Evolutionary conservation across 1,140 invertebrate species (phyloP).

Genomic region (Eueides isabella): DNA sequence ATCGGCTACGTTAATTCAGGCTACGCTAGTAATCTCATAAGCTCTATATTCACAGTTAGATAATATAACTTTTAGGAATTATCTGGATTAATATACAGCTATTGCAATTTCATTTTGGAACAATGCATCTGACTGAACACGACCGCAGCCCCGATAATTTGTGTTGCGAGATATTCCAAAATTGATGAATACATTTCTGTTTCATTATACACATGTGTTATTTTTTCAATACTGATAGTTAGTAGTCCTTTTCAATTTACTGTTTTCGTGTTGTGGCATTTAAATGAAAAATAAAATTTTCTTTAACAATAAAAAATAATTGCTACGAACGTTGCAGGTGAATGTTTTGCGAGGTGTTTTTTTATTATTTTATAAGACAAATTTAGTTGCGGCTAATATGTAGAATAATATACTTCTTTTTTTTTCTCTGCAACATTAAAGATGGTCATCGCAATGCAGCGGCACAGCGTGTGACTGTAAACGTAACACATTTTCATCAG

Average conservation of each 20-base stretch:
- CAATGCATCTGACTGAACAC: constrained; percentile 46
- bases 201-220: constrained; percentile 19
- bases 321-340: neutral
- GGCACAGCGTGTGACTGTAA: no score
- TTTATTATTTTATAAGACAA: neutral
- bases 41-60: constrained; percentile 15
- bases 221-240: constrained; percentile 6
- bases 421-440: no score
- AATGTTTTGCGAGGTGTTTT: no score
- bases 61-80: constrained; percentile 22
- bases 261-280: neutral
- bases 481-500: no score
- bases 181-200: constrained; percentile 29
- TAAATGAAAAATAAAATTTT: neutral
- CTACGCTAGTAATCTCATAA: neutral
- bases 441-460: no score
- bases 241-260: constrained; percentile 1
- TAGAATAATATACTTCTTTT: no score
- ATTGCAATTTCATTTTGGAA: constrained; percentile 41
- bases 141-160: constrained; percentile 51
- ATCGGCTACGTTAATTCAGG: neutral
- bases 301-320: neutral
- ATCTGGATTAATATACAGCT: constrained; percentile 19
- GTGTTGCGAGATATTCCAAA: constrained; percentile 39
- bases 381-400: neutral